Evolutionary conservation across 1,140 invertebrate species (phyloP).

Genomic region (Vollenhovia emeryi): DNA sequence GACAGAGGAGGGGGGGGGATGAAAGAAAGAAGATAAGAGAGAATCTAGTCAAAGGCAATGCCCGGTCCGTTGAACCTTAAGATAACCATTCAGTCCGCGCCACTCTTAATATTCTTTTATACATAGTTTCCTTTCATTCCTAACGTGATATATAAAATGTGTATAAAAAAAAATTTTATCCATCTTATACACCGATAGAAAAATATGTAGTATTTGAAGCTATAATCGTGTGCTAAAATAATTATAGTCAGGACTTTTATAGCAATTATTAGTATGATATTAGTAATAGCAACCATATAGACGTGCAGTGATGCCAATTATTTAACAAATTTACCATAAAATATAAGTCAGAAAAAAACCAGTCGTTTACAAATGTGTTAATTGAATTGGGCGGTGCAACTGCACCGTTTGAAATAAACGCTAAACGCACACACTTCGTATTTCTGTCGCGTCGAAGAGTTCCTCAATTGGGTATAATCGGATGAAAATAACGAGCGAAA

Average conservation of each 20-base stretch:
- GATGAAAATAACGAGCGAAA: constrained; percentile 31
- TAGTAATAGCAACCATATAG: too few relatives aligned
- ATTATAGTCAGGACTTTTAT: too few relatives aligned
- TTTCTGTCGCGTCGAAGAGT: constrained; percentile 1
- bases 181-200: too few relatives aligned
- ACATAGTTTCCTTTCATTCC: neutral
- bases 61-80: constrained; percentile 23
- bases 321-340: too few relatives aligned
- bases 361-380: neutral
- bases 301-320: too few relatives aligned
- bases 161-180: neutral
- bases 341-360: too few relatives aligned
- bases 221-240: too few relatives aligned
- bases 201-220: too few relatives aligned
- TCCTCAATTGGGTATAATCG: neutral
- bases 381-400: neutral
- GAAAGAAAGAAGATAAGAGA: constrained; percentile 5
- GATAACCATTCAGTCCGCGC: constrained; percentile 38
- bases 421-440: neutral
- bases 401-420: neutral
- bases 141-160: neutral
- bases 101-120: constrained; percentile 24
- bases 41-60: constrained; percentile 37
- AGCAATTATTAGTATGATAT: too few relatives aligned
- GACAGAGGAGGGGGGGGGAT: too few relatives aligned